Base-by-base conservation (phyloP, 2,888 invertebrate genomes). In the Scotopteryx bipunctaria region DNA sequence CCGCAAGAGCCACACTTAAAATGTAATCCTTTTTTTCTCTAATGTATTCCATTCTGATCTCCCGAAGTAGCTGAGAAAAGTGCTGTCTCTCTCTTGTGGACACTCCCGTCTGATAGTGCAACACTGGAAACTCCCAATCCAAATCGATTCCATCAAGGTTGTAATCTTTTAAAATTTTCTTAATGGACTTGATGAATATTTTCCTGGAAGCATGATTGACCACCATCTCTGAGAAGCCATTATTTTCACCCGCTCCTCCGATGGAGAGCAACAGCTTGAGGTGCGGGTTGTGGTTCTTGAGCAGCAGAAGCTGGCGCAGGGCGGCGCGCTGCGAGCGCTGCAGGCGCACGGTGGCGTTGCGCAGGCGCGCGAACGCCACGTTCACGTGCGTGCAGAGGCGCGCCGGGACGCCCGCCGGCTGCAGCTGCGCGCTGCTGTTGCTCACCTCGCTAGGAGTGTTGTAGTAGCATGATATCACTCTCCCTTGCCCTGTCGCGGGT, bases 121-220 rank as follows among this genome's bases (percentile, higher is more conserved):
- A 91, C 0, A 92, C 94, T 1, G 97, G 97, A 78, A 97, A 97
- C 75, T 97, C 97, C 96, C 96, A 97, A 73, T 97, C 97, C 19
- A 96, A 80, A 80, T 97, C 95, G 0, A 95, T 78, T 3, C 95
- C 95, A 78, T 95, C 95, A 17, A 95, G 78, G 25, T 84, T 84
- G 57, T 91, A 91, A 16, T 83, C 81, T 52, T 86, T 86, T 19
- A 94, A 81, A 29, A 91, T 76, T 52, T 84, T 72, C 60, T 91
- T 92, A 0, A 93, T 66, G 0, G 93, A 93, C 58, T 79, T 86
- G 9, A 93, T 91, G 53, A 93, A 93, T 17, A 73, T 79, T 85
- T 95, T 95, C 55, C 96, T 92, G 42, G 92, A 93, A 0, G 91
- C 89, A 78, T 95, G 95, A 73, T 93, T 92, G 5, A 85, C 69